Evolutionary conservation across 2,888 invertebrate genomes (phyloP), one percentile per base, ranked within the genome.

Genomic region (Pilophorus perplexus): DNA sequence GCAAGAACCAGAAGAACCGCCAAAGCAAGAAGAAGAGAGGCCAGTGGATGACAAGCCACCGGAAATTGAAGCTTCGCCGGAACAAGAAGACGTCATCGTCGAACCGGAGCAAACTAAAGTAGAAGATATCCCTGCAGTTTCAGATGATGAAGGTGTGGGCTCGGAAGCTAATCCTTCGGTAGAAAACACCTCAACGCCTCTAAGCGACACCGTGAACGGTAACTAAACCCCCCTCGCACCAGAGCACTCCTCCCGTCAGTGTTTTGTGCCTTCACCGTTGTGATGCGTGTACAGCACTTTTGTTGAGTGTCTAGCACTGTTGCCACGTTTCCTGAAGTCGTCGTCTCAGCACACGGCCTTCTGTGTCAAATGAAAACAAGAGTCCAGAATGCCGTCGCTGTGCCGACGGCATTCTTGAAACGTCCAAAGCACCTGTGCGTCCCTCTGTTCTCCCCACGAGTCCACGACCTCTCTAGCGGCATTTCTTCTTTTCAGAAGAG

Each of bases 111-210:
- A 25, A 22, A 52, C 57, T 10, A 44, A 44, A 46, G 33, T 27
- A 10, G 68, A 66, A 14, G 66, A 69, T 16, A 12, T 37, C 14
- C 62, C 33, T 23, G 59, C 62, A 12, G 27, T 66, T 1, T 69
- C 69, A 2, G 67, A 67, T 22, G 70, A 70, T 25, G 70, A 68
- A 68, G 70, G 70, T 5, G 64, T 68, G 52, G 68, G 68, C 28
- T 68, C 68, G 12, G 70, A 70, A 46, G 55, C 67, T 14, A 67
- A 67, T 33, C 64, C 57, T 27, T 69, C 68, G 14, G 62, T 68
- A 22, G 70, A 68, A 27, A 66, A 68, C 27, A 64, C 66, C 8
- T 52, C 59, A 8, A 59, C 66, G 46, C 68, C 68, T 33, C 64
- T 62, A 23, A 66, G 62, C 52, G 64, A 64, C 62, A 62, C 62